Evolutionary conservation across 1,140 invertebrate genomes (phyloP).

Genomic region (Ceratina japonica): DNA sequence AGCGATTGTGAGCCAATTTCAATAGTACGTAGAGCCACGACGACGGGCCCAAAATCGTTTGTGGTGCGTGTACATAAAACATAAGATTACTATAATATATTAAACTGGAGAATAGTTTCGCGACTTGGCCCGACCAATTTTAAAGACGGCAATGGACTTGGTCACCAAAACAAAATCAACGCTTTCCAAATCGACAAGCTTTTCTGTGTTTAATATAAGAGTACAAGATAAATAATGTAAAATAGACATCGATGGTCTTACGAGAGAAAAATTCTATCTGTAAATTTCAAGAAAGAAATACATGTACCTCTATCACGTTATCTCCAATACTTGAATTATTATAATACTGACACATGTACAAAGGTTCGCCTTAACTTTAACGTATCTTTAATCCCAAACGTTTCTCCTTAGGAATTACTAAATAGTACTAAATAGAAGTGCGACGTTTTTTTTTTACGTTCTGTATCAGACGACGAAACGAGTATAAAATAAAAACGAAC

Average conservation of each 20-base stretch:
- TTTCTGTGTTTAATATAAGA: slow-evolving; percentile 23
- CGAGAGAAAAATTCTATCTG: slow-evolving; percentile 21
- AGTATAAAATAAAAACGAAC: neutral
- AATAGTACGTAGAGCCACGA: no score
- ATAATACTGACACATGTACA: slow-evolving; percentile 18
- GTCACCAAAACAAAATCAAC: neutral
- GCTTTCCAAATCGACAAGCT: neutral
- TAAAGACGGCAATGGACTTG: no score
- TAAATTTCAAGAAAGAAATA: slow-evolving; percentile 17
- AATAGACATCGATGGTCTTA: slow-evolving; percentile 26
- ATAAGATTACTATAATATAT: slow-evolving; percentile 43
- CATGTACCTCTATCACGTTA: slow-evolving; percentile 13
- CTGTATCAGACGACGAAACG: slow-evolving; percentile 1
- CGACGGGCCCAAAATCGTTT: no score
- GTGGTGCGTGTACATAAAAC: no score
- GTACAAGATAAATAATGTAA: slow-evolving; percentile 24
- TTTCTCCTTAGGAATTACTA: neutral
- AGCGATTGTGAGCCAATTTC: no score
- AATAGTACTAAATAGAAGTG: neutral
- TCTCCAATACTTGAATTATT: slow-evolving; percentile 11
- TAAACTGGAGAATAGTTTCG: slow-evolving; percentile 29
- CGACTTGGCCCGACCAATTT: no score
- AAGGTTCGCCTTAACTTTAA: neutral
- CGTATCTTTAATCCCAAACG: neutral
- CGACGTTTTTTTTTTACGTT: neutral